Evolutionary conservation across 2,888 invertebrate species (phyloP).

Genomic region (Harpalus rubripes): DNA sequence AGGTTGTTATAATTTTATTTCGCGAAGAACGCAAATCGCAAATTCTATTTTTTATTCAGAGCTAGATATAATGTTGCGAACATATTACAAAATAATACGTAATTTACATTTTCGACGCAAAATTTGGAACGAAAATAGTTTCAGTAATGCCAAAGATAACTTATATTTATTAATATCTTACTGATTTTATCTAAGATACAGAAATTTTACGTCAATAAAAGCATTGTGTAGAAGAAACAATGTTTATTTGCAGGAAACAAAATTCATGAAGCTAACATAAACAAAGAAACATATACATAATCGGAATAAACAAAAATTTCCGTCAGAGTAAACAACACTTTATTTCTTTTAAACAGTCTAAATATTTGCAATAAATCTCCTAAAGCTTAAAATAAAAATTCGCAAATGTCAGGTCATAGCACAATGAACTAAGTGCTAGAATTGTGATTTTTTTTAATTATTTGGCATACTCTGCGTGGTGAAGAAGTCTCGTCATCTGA

Average conservation of each 20-base stretch:
- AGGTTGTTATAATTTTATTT: constrained; percentile 50
- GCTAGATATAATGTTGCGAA: background rate
- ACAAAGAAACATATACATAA: background rate
- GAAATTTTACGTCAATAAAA: background rate
- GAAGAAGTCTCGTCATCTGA: constrained; percentile 50
- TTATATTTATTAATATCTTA: constrained; percentile 12
- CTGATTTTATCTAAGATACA: background rate
- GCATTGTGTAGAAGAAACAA: background rate
- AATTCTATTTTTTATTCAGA: constrained; percentile 12
- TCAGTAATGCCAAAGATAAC: background rate
- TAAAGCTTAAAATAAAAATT: constrained; percentile 35
- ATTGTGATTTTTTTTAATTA: constrained; percentile 32
- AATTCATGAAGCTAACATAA: constrained; percentile 10
- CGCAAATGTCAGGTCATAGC: constrained; percentile 41
- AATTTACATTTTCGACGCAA: background rate
- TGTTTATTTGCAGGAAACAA: constrained; percentile 1
- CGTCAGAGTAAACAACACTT: background rate
- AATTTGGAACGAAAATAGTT: constrained; percentile 16
- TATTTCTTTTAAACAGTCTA: background rate
- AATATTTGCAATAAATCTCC: constrained; percentile 10
- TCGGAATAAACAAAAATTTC: background rate
- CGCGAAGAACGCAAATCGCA: background rate
- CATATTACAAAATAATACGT: constrained; percentile 18
- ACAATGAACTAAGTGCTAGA: constrained; percentile 49
- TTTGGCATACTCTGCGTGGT: constrained; percentile 45